Base-by-base conservation (phyloP, 2,113 vertebrate species). In the Rostratula benghalensis region DNA sequence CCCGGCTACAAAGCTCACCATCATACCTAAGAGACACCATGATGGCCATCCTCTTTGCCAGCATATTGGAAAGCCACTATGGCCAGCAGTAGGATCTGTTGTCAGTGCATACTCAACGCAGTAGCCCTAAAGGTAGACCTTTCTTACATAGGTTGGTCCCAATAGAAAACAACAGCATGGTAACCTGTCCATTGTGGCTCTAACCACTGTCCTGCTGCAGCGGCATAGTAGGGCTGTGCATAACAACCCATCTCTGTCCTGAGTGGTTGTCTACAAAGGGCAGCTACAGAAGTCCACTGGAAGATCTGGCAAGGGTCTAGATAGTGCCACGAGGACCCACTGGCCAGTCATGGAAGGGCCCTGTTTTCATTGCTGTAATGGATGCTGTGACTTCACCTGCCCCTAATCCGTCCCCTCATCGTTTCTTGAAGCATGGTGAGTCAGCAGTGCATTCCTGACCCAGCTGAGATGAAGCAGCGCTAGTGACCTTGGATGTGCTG, bases 361-460 rank as follows among this genome's bases (percentile, higher is more conserved):
- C 79, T 77, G 22, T 37, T 91, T 85, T 18, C 69, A 31, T 25
- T 94, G 35, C 35, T 81, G 5, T 54, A 83, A 70, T 35, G n/a
- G 50, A 65, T 53, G 25, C 15, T 53, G 19, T 69, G 30, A 57
- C 21, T 94, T 79, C 82, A 75, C 16, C 50, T 80, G 63, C 31
- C n/a, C n/a, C 31, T 60, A 65, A 57, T n/a, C 31, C 20, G 5
- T 13, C 1, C 21, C 10, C 0, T 1, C 5, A 22, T 70, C 11
- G 59, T 94, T 84, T 75, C 68, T 51, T 83, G 61, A 51, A 95
- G 77, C 57, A 31, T 1, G 25, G 60, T 94, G 94, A 97, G 89
- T 97, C 96, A 96, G 95, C 96, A 94, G 18, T 67, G 87, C 56
- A 46, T 75, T 90, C 73, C 89, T 87, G 87, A 95, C 87, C 82